Evolutionary conservation across 2,888 invertebrate genomes (phyloP).

Genomic region (Andrena bicolor): DNA sequence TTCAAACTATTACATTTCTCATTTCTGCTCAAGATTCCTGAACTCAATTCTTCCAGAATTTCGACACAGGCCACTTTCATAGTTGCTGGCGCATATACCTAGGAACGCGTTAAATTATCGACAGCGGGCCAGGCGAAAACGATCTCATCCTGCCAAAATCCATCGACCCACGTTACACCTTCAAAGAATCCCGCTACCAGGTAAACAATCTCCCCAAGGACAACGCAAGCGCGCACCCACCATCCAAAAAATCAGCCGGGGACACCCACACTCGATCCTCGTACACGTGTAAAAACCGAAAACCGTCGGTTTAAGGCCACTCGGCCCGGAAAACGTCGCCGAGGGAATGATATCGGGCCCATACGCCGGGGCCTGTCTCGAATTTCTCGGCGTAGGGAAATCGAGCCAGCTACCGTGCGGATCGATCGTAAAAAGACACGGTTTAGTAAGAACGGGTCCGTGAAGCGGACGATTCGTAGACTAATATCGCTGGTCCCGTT

Average conservation of each 20-base stretch:
- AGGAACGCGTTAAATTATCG: background rate
- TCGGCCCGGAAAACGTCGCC: background rate
- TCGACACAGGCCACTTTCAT: no score
- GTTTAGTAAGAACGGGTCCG: slow-evolving; percentile 34
- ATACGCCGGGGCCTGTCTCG: background rate
- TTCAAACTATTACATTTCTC: no score
- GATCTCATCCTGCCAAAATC: background rate
- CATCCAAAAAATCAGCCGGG: slow-evolving; percentile 19
- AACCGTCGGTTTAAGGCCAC: background rate
- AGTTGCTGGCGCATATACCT: no score
- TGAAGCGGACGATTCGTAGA: slow-evolving; percentile 53
- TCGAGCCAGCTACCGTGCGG: slow-evolving; percentile 50
- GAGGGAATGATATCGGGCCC: background rate
- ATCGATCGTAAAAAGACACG: slow-evolving; percentile 52
- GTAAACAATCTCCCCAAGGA: background rate
- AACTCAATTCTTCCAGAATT: no score
- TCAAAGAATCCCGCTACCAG: slow-evolving; percentile 1
- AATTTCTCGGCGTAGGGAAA: slow-evolving; percentile 15
- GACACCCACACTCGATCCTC: slow-evolving; percentile 42
- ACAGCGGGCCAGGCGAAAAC: background rate
- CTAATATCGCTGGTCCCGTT: slow-evolving; percentile 58
- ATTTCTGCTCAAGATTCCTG: no score
- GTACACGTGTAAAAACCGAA: background rate
- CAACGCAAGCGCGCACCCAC: background rate
- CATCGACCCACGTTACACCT: slow-evolving; percentile 33